These are phyloP conservation scores for Eremophila alpestris DNA, from an alignment of 2,797 vertebrate genomes.

Conservation along the genomic window DNA sequence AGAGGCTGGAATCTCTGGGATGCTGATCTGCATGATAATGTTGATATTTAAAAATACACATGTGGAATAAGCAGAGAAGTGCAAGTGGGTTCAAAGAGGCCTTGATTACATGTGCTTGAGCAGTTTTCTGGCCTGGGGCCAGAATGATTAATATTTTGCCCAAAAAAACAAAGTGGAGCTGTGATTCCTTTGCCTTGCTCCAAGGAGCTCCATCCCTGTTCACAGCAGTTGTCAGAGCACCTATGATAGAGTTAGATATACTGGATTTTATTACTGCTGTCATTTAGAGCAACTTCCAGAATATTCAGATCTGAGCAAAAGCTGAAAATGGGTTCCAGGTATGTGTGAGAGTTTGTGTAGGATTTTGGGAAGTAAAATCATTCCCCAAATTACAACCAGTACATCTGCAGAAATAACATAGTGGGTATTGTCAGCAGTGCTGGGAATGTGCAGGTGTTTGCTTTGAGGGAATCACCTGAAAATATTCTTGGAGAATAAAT, in stretches of 20 bases:
- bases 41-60: background rate
- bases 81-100: background rate
- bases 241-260: background rate
- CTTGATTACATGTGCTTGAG: background rate
- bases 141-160: conserved; percentile 6
- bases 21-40: background rate
- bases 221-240: background rate
- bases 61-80: background rate
- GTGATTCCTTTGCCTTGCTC: background rate
- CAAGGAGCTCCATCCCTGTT: background rate
- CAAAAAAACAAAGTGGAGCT: background rate
- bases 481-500: background rate
- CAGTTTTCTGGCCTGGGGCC: background rate
- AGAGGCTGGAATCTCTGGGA: background rate
- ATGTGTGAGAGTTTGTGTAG: background rate
- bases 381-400: background rate
- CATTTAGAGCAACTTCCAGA: background rate
- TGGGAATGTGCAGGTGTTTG: background rate
- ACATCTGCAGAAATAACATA: rapidly evolving
- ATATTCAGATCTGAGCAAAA: background rate
- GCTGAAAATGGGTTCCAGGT: background rate
- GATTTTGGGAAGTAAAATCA: background rate
- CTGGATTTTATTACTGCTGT: background rate
- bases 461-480: background rate
- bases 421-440: background rate